Percentiles rank a stretch among this genome's conserved stretches.
Evolutionary conservation across 2,113 vertebrate genomes (phyloP).

Genomic region (Saguinus midas): DNA sequence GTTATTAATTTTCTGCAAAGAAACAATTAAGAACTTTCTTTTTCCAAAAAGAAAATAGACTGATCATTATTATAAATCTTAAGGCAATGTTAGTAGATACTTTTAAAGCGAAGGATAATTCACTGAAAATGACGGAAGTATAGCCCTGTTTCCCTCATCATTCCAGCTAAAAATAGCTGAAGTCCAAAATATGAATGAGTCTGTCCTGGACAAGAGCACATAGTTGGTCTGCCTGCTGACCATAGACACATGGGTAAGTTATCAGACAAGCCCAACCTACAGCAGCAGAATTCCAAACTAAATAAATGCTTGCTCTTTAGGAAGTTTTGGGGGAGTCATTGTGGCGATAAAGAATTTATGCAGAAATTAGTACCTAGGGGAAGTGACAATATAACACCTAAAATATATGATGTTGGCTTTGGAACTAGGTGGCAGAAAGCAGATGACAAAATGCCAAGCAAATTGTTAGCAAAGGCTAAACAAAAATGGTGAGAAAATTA

Average conservation of each 20-base stretch:
- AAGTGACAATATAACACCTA: neutral
- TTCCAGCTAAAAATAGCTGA: neutral
- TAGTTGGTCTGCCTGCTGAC: neutral
- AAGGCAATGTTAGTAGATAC: neutral
- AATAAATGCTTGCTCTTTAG: neutral
- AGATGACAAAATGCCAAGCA: neutral
- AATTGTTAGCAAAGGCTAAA: neutral
- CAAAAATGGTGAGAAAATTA: neutral
- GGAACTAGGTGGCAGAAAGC: neutral
- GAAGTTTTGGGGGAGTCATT: neutral
- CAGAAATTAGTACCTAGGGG: neutral
- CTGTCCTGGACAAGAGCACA: neutral
- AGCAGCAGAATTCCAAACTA: neutral
- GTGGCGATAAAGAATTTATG: neutral
- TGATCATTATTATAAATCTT: neutral
- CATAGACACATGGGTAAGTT: accelerated
- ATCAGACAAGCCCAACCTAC: neutral
- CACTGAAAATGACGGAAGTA: neutral
- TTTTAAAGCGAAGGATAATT: neutral
- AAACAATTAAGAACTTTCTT: neutral
- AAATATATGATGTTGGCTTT: neutral
- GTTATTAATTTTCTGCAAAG: neutral
- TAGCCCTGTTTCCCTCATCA: neutral
- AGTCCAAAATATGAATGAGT: neutral
- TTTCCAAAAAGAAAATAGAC: neutral